phyloP scores from a whole-genome alignment of 2,888 invertebrate species.

The Agrotis exclamationis region DNA sequence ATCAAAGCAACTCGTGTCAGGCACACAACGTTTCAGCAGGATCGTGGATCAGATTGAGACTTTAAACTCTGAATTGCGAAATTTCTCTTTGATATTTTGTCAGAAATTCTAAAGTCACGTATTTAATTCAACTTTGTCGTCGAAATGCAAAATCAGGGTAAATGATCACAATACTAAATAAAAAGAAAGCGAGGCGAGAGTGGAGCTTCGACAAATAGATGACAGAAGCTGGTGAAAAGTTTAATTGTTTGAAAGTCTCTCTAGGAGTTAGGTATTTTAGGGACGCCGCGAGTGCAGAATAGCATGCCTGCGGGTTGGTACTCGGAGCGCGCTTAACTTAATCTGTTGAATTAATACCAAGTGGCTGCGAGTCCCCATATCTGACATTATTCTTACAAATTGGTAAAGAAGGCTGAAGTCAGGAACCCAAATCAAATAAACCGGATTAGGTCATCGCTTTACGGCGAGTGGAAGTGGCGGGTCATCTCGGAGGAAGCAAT shows the following conservation, averaged over 20 bases:
- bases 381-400: slow-evolving; percentile 81
- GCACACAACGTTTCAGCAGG: slow-evolving; percentile 73
- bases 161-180: slow-evolving; percentile 53
- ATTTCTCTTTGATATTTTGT: slow-evolving; percentile 71
- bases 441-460: slow-evolving; percentile 90
- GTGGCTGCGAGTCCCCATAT: slow-evolving; percentile 65
- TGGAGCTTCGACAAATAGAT: slow-evolving; percentile 32
- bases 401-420: slow-evolving; percentile 85
- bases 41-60: slow-evolving; percentile 70
- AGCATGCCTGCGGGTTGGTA: slow-evolving; percentile 34
- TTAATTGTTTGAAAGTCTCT: slow-evolving; percentile 49
- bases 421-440: slow-evolving; percentile 90
- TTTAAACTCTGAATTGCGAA: slow-evolving; percentile 69
- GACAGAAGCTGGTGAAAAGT: slow-evolving; percentile 30
- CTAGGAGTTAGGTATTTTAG: slow-evolving; percentile 35
- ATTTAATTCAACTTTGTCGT: slow-evolving; percentile 68
- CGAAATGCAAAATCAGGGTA: slow-evolving; percentile 60
- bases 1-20: slow-evolving; percentile 83
- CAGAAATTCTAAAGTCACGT: slow-evolving; percentile 73
- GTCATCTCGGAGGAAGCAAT: slow-evolving; percentile 90
- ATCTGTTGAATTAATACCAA: slow-evolving; percentile 55
- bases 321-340: slow-evolving; percentile 21
- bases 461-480: slow-evolving; percentile 88
- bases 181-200: slow-evolving; percentile 39
- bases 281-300: slow-evolving; percentile 9